These are phyloP conservation scores for Solenopsis invicta DNA, from an alignment of 1,140 invertebrate species.

Conservation along the genomic window DNA sequence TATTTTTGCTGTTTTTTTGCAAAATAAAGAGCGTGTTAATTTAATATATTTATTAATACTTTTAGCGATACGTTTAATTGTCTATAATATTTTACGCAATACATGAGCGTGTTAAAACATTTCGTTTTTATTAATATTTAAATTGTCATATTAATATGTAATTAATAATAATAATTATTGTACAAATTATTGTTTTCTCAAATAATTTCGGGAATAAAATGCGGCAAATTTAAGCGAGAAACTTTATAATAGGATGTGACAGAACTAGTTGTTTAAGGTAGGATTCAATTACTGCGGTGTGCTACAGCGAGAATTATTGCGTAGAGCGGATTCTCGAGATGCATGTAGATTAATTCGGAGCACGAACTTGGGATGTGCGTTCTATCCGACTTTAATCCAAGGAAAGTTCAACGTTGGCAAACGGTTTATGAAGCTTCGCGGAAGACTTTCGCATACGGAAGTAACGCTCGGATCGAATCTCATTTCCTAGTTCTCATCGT, in stretches of 20 bases:
- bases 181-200: background rate
- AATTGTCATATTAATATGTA: background rate
- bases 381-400: constrained; percentile 21
- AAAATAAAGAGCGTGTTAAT: background rate
- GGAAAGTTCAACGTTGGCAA: constrained; percentile 30
- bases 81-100: constrained; percentile 1
- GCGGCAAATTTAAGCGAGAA: background rate
- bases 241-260: background rate
- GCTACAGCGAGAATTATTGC: constrained; percentile 19
- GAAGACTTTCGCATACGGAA: constrained; percentile 7
- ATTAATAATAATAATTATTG: constrained; percentile 24
- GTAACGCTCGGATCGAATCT: constrained; percentile 21
- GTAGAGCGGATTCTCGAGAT: constrained; percentile 34
- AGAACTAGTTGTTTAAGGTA: background rate
- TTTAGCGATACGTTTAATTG: constrained; percentile 6
- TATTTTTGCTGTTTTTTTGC: background rate
- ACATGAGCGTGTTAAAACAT: background rate
- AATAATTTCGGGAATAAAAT: background rate
- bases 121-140: constrained; percentile 18
- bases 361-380: constrained; percentile 37
- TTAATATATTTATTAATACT: background rate
- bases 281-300: constrained; percentile 11
- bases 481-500: constrained; percentile 4
- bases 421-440: constrained; percentile 4
- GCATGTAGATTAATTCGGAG: constrained; percentile 22